Base-by-base conservation (phyloP, 1,140 invertebrate species). In the Tigriopus japonicus region DNA sequence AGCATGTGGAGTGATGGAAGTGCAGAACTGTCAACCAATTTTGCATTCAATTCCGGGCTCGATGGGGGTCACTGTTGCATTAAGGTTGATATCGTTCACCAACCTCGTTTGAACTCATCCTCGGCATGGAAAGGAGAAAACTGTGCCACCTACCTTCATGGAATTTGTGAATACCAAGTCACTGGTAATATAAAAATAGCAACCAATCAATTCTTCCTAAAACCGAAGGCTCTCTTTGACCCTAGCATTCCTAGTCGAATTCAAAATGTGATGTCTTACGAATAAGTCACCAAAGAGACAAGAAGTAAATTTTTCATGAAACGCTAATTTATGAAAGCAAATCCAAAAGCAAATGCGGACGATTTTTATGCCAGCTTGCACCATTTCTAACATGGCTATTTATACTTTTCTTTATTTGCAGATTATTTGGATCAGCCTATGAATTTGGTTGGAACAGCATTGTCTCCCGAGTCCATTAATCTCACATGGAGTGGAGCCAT, bases 1-100 rank as follows among this genome's bases (percentile, higher is more conserved):
- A 17, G n/a, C 45, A 49, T 49, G 45, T 49, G 45, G 45, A 49
- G 45, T 49, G 45, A 49, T 49, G 45, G 45, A 49, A 49, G 45
- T 49, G n/a, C 45, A 49, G n/a, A 49, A 21, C 45, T 49, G 21
- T 17, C n/a, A 15, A 49, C 45, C 45, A 49, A 49, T 21, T 49
- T 49, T 12, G 45, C 45, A 17, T 15, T 21, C n/a, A 21, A 49
- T 21, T 49, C 45, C n/a, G 45, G 45, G 6, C 45, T 49, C n/a
- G 45, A 49, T 49, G 45, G 45, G 45, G n/a, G n/a, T 21, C 45
- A 49, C 45, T 49, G 45, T 49, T 49, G 45, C 21, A 21, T 49
- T 21, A 49, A 49, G 45, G 45, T 49, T 17, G 45, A 49, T 15
- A 17, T 21, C 2, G 21, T 49, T 5, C 3, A 49, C 3, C n/a